Evolutionary conservation across 2,888 invertebrate genomes (phyloP).

Genomic region (Nasonovia ribisnigri): DNA sequence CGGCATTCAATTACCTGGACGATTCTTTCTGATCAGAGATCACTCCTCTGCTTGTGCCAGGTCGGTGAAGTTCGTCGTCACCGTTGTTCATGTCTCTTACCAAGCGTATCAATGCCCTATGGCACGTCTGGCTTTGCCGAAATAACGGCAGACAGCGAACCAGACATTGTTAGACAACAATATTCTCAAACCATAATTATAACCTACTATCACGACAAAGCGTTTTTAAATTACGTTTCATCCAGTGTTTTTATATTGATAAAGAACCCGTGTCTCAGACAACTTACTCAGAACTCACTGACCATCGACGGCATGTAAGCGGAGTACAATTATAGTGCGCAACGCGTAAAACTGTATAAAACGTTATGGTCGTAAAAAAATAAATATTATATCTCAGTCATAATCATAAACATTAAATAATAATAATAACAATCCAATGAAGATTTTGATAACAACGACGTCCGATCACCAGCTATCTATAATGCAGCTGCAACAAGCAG

Average conservation of each 20-base stretch:
- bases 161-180: neutral
- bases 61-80: neutral
- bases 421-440: too few species aligned
- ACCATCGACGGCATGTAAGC: neutral
- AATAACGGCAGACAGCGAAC: neutral
- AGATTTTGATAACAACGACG: too few species aligned
- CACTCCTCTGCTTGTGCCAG: constrained; percentile 15
- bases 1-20: neutral
- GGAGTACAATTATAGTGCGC: too few species aligned
- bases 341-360: neutral
- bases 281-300: neutral
- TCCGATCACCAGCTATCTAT: too few species aligned
- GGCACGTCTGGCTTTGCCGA: constrained; percentile 3
- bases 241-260: neutral
- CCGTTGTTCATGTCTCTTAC: constrained; percentile 39
- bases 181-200: neutral
- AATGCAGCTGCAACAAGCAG: too few species aligned
- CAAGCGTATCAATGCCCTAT: neutral
- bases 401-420: neutral
- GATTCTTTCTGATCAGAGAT: constrained; percentile 17
- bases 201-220: neutral
- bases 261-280: neutral
- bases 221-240: neutral
- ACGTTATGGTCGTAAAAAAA: neutral
- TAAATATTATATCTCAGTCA: too few species aligned